Base-by-base conservation (phyloP, 2,797 vertebrate genomes). In the Galagoides demidoff region DNA sequence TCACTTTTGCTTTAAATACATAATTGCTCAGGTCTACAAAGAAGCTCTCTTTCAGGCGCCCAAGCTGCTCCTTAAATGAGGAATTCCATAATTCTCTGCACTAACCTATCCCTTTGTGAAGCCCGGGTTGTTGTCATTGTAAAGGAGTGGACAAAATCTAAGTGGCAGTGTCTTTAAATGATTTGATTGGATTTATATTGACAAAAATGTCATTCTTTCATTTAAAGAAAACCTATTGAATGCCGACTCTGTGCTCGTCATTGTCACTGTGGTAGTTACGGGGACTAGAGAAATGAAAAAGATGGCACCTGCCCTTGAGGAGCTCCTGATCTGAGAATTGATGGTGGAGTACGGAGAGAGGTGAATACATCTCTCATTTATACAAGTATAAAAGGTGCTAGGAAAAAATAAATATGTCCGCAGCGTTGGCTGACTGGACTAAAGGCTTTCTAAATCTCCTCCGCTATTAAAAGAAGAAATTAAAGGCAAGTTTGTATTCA, bases 141-240 rank as follows among this genome's bases (percentile, higher is more conserved):
- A 90, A 89, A 27, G 61, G 34, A 37, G 94, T 84, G 31, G 59
- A 20, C 14, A 85, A 95, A 78, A 59, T 89, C 4, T 88, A 23
- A 29, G 8, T 45, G 79, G 27, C n/a, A 91, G 37, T 71, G 25
- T 84, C 34, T 94, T 89, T 45, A 70, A 89, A 71, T 88, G 39
- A 8, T 39, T 89, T 94, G 85, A 55, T 78, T 84, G 34, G 92
- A 89, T 87, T 94, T 89, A 17, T 87, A 9, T 94, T 89, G 16
- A 90, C 6, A 68, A 63, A 79, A 89, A 68, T 84, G 16, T 55
- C 31, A 86, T 77, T 81, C 29, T 11, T 87, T 87, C 63, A 81
- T 91, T 94, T 23, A 68, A 79, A 87, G 82, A 64, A 70, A 17
- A n/a, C 52, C 7, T 29, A 52, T 59, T 59, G 23, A 95, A 31